A percentile compares a stretch with the other conserved stretches of the same genome.
Evolutionary conservation across 2,888 invertebrate species (phyloP).

Genomic region (Pimpla rufipes): DNA sequence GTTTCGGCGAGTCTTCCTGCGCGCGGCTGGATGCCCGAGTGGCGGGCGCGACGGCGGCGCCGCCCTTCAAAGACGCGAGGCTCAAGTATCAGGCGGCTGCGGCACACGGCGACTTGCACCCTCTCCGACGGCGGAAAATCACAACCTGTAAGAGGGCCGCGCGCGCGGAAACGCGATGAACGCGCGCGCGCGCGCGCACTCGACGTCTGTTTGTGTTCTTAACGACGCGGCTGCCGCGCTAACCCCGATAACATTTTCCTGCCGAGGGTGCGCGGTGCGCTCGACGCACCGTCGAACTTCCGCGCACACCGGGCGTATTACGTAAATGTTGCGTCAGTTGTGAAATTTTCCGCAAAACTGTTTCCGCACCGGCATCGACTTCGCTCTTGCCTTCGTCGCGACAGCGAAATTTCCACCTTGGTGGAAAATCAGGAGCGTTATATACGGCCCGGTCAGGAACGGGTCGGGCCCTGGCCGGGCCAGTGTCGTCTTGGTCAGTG

Average conservation of each 20-base stretch:
- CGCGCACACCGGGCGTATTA: too few species aligned
- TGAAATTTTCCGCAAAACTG: too few species aligned
- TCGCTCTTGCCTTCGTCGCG: too few species aligned
- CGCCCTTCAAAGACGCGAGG: conserved; percentile 43
- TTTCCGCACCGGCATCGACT: too few species aligned
- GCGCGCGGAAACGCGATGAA: conserved; percentile 38
- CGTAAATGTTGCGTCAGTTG: too few species aligned
- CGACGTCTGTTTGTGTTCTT: conserved; percentile 58
- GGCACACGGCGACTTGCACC: conserved; percentile 48
- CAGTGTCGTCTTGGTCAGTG: too few species aligned
- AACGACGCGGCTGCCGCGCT: conserved; percentile 43
- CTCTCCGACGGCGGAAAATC: conserved; percentile 54
- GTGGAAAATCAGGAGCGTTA: too few species aligned
- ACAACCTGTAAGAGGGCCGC: conserved; percentile 46
- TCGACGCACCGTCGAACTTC: not conserved
- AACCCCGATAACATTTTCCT: conserved; percentile 12
- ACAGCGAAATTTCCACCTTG: too few species aligned
- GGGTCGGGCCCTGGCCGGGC: too few species aligned
- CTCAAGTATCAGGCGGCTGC: conserved; percentile 33
- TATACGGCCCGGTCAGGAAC: too few species aligned
- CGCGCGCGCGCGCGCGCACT: conserved; percentile 32
- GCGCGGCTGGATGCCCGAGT: conserved; percentile 67
- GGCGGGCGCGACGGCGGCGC: conserved; percentile 49
- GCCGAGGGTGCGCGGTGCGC: not conserved
- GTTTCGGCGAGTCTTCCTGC: conserved; percentile 68